Conservation (phyloP, 2,113 vertebrate species). For the Tamias sibiricus region DNA sequence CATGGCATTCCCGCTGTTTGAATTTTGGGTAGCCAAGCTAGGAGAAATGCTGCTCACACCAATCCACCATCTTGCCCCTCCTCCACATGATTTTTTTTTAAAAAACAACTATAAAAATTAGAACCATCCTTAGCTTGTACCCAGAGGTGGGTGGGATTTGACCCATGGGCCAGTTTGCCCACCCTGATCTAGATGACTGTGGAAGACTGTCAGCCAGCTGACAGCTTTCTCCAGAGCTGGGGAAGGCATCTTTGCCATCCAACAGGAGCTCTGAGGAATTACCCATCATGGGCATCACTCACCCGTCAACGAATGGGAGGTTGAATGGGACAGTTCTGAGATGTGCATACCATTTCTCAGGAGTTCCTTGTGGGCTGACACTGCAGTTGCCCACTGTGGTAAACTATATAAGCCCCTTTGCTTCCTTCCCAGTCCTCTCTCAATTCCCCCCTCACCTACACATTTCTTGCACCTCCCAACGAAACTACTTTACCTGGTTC, state of each 20-base stretch:
- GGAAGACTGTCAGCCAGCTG: neutral
- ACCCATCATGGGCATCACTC: neutral
- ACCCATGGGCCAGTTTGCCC: neutral
- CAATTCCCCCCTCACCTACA: no score
- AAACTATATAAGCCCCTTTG: neutral
- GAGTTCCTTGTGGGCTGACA: neutral
- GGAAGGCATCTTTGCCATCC: neutral
- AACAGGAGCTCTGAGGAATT: neutral
- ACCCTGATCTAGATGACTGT: neutral
- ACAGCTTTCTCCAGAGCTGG: neutral
- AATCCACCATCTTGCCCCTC: no score
- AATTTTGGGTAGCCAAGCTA: no score
- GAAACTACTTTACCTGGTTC: neutral
- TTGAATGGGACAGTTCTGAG: neutral
- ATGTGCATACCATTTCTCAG: neutral
- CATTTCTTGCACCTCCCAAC: no score
- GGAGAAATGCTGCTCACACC: no score
- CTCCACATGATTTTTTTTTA: neutral
- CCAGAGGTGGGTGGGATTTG: neutral
- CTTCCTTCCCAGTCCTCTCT: neutral
- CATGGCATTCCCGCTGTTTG: no score
- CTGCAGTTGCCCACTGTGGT: neutral
- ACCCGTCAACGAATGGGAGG: neutral
- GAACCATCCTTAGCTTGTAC: neutral
- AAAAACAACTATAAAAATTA: neutral